A percentile compares a stretch with the other conserved stretches of the same genome.
phyloP scores from a whole-genome alignment of 1,140 invertebrate genomes.

The Brachionus sp. region DNA sequence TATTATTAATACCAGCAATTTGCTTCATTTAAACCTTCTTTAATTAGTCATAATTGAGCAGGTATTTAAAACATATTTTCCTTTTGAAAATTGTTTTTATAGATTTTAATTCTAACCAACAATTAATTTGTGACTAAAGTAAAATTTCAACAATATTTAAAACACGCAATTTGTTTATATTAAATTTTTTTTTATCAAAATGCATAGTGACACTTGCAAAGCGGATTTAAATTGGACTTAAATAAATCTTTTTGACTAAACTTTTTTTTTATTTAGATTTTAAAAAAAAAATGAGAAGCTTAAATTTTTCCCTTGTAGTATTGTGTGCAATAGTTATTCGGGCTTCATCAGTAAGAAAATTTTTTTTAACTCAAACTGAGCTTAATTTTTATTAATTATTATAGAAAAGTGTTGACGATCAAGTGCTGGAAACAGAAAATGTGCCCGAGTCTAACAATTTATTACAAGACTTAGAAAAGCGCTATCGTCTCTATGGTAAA shows the following conservation, averaged over 20 bases:
- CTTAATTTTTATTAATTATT: neutral
- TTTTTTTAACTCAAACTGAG: neutral
- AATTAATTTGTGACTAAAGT: neutral
- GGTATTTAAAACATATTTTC: neutral
- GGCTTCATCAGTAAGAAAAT: neutral
- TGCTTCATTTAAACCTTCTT: neutral
- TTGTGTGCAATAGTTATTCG: neutral
- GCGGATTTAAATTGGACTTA: neutral
- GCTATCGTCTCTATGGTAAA: slow-evolving; percentile 38
- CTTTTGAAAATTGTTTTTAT: neutral
- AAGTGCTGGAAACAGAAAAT: neutral
- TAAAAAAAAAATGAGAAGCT: neutral
- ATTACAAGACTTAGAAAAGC: neutral
- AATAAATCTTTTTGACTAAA: neutral
- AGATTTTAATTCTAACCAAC: neutral
- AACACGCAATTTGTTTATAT: neutral
- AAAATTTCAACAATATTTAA: neutral
- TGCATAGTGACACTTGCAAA: neutral
- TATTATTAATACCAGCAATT: neutral
- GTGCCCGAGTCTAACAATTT: neutral
- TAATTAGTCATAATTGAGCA: neutral
- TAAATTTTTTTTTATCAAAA: neutral
- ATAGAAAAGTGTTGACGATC: neutral
- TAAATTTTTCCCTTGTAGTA: neutral
- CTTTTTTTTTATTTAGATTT: neutral